These are phyloP conservation scores for Sycophaga agraensis DNA, from an alignment of 1,140 invertebrate species.

Conservation along the genomic window DNA sequence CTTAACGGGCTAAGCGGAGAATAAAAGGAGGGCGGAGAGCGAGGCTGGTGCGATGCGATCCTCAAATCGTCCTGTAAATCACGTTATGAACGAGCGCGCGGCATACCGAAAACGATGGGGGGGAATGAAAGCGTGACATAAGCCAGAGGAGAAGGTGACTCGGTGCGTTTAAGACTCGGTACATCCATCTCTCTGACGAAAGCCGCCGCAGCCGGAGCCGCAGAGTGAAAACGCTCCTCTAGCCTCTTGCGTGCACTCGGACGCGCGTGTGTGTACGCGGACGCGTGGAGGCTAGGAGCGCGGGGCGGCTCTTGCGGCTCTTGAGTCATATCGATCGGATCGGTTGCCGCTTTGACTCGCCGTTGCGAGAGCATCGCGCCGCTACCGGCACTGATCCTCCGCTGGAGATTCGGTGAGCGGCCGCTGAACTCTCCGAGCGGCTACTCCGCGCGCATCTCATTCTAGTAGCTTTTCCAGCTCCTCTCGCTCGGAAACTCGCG, in stretches of 20 bases:
- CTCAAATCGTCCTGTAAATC: too few relatives aligned
- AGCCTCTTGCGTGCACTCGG: too few relatives aligned
- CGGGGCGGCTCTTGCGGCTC: background rate
- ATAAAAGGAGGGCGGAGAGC: too few relatives aligned
- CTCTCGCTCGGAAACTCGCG: background rate
- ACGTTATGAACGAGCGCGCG: too few relatives aligned
- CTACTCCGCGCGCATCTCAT: background rate
- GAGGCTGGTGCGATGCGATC: too few relatives aligned
- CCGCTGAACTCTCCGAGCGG: too few relatives aligned
- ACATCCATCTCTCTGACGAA: constrained; percentile 19
- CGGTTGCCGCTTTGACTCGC: background rate
- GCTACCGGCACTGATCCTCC: background rate
- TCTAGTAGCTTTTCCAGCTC: background rate
- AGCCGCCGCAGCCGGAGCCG: too few relatives aligned
- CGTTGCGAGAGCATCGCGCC: constrained; percentile 1
- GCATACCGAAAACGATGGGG: too few relatives aligned
- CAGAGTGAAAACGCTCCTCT: constrained; percentile 19
- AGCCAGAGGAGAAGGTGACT: too few relatives aligned
- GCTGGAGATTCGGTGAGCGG: background rate
- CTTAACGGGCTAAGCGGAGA: too few relatives aligned
- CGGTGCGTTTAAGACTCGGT: too few relatives aligned
- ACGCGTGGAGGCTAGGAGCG: background rate
- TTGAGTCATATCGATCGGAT: constrained; percentile 22
- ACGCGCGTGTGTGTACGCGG: background rate
- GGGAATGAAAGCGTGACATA: too few relatives aligned